These are phyloP conservation scores for Caenorhabditis sp. DNA, from an alignment of 2,888 invertebrate species.

Conservation along the genomic window DNA sequence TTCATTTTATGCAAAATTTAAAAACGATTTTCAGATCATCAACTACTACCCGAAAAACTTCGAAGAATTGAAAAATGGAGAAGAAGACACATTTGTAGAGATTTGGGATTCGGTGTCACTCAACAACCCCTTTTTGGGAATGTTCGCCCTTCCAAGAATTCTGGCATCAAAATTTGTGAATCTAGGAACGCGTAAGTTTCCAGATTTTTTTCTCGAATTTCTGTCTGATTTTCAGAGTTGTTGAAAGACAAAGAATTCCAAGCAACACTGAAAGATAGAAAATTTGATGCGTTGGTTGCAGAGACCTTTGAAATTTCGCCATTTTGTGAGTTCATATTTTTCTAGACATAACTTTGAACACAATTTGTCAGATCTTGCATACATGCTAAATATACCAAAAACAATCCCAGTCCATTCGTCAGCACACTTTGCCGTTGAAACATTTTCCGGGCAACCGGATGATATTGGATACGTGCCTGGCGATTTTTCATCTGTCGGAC, in stretches of 20 bases:
- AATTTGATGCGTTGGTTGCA: neutral
- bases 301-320: neutral
- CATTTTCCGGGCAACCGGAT: slow-evolving; percentile 13
- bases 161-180: neutral
- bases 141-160: neutral
- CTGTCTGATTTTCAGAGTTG: neutral
- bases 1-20: too few relatives aligned
- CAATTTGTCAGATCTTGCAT: neutral
- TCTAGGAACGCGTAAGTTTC: neutral
- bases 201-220: neutral
- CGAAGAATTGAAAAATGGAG: neutral
- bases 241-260: neutral
- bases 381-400: slow-evolving; percentile 9
- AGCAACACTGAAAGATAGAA: neutral
- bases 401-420: slow-evolving; percentile 10
- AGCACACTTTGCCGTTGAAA: too few relatives aligned
- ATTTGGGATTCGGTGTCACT: neutral
- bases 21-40: neutral
- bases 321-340: neutral
- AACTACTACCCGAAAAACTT: neutral
- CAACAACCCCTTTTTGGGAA: neutral
- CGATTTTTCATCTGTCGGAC: neutral
- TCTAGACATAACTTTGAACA: neutral
- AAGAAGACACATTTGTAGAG: neutral
- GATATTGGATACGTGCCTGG: slow-evolving; percentile 16